Conservation (phyloP, 2,888 invertebrate species). For the Lithophane socia region DNA sequence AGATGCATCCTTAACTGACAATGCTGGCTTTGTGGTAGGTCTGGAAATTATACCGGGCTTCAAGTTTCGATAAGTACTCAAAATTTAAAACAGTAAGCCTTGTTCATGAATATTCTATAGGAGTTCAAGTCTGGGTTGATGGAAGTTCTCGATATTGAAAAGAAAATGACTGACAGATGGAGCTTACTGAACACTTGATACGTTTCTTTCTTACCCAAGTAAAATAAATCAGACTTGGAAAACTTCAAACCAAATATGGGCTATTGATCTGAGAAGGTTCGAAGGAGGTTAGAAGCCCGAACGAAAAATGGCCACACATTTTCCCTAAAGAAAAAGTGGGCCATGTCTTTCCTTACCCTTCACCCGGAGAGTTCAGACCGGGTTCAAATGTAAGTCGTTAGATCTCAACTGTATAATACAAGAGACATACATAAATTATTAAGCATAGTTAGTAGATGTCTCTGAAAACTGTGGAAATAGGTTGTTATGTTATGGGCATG, state of each 20-base stretch:
- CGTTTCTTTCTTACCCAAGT: conserved; percentile 16
- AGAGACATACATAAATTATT: conserved; percentile 63
- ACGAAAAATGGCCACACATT: conserved; percentile 48
- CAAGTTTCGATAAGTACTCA: conserved; percentile 18
- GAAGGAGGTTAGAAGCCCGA: conserved; percentile 42
- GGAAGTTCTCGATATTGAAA: conserved; percentile 4
- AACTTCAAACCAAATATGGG: conserved; percentile 27
- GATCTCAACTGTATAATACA: conserved; percentile 71
- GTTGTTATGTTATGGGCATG: too few species aligned
- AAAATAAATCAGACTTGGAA: conserved; percentile 29
- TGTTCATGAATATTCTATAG: conserved; percentile 36
- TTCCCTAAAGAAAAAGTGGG: conserved; percentile 70
- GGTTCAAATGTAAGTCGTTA: conserved; percentile 76
- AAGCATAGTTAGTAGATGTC: conserved; percentile 39
- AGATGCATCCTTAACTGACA: conserved; percentile 59
- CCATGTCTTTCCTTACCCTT: conserved; percentile 73
- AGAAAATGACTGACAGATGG: conserved; percentile 25
- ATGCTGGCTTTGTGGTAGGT: conserved; percentile 43
- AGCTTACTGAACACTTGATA: conserved; percentile 7
- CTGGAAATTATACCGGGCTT: conserved; percentile 22
- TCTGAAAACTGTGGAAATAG: too few species aligned
- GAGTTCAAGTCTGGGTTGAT: neutral
- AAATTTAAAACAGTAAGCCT: conserved; percentile 21
- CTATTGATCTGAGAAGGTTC: conserved; percentile 64
- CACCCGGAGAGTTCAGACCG: conserved; percentile 71